Conservation (phyloP, 23 tunicate species). For the Trididemnum miniatum region DNA sequence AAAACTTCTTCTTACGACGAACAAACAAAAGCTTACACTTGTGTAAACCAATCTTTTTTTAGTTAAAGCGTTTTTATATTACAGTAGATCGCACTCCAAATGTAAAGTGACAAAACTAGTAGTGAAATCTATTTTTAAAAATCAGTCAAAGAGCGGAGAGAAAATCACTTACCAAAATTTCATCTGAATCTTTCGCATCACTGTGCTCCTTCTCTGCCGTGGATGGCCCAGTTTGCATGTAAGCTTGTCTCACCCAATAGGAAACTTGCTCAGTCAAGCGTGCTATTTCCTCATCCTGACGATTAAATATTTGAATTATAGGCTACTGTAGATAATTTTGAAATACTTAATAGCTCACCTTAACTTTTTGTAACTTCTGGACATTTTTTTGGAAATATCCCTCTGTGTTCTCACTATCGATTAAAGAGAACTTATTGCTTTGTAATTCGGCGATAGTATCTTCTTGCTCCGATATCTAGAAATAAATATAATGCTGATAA, state of each 20-base stretch:
- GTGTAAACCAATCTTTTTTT: too few species aligned
- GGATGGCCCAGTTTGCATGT: neutral
- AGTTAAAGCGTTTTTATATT: too few species aligned
- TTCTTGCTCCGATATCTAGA: neutral
- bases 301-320: too few species aligned
- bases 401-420: conserved; percentile 5
- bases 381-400: conserved; percentile 25
- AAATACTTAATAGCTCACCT: too few species aligned
- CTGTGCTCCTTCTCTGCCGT: neutral
- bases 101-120: too few species aligned
- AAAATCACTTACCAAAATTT: neutral
- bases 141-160: too few species aligned
- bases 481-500: too few species aligned
- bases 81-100: too few species aligned
- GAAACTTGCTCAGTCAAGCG: conserved; percentile 50
- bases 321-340: too few species aligned
- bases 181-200: neutral
- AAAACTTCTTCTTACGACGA: too few species aligned
- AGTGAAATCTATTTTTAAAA: too few species aligned
- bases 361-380: conserved; percentile 15
- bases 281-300: conserved; percentile 57
- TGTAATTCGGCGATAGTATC: neutral
- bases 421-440: neutral
- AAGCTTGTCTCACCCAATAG: conserved; percentile 55
- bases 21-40: too few species aligned